Percentiles rank a stretch among this genome's conserved stretches.
phyloP scores from a whole-genome alignment of 2,797 vertebrate genomes.

The Morus bassanus region DNA sequence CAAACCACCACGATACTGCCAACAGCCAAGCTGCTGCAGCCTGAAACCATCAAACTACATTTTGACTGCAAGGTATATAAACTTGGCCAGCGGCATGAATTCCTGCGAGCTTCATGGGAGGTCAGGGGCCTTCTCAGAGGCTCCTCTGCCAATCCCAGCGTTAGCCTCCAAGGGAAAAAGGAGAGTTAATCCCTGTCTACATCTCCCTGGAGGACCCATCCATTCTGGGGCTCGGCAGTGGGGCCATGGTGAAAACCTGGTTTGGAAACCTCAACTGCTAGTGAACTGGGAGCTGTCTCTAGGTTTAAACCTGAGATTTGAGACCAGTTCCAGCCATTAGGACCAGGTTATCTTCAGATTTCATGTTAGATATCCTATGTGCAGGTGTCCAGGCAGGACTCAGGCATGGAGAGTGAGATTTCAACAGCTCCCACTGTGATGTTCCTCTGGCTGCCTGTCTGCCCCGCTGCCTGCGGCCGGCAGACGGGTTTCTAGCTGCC shows the following conservation, averaged over 20 bases:
- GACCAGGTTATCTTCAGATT: neutral
- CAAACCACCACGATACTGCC: neutral
- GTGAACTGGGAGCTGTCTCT: neutral
- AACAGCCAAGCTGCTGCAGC: neutral
- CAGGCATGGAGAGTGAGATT: accelerated
- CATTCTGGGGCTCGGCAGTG: neutral
- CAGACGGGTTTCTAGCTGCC: neutral
- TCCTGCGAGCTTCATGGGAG: conserved; percentile 1
- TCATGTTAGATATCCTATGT: accelerated
- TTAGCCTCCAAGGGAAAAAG: neutral
- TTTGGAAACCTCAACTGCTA: neutral
- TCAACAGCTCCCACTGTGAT: neutral
- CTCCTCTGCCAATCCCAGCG: neutral
- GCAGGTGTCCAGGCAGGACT: neutral
- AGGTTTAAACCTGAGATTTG: neutral
- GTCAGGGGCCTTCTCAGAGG: neutral
- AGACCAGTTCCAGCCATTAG: neutral
- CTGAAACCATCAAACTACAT: neutral
- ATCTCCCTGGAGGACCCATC: neutral
- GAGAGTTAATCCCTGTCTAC: neutral
- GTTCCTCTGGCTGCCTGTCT: neutral
- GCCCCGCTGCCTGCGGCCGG: neutral
- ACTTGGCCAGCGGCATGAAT: neutral
- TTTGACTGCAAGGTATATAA: conserved; percentile 1
- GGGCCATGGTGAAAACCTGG: neutral